These are phyloP conservation scores for Phalanger gymnotis DNA, from an alignment of 2,797 vertebrate genomes.

Conservation along the genomic window DNA sequence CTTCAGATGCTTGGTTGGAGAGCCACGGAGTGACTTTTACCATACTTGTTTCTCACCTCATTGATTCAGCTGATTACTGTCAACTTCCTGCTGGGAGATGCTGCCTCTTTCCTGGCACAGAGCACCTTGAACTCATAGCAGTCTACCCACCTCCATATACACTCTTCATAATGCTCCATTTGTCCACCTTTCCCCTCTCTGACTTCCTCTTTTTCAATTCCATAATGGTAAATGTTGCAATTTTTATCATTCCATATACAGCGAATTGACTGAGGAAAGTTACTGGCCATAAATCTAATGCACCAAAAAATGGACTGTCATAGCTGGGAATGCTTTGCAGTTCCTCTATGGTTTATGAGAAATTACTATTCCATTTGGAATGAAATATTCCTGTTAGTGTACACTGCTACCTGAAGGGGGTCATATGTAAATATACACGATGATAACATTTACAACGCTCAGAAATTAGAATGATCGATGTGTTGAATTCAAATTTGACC, in stretches of 20 bases:
- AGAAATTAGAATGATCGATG: slow-evolving; percentile 18
- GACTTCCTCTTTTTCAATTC: not conserved
- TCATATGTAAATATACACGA: not conserved
- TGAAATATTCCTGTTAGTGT: not conserved
- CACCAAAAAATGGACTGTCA: not conserved
- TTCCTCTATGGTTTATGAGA: not conserved
- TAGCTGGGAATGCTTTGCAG: not conserved
- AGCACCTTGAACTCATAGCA: not conserved
- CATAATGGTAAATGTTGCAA: not conserved
- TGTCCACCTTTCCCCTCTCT: not conserved
- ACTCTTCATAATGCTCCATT: not conserved
- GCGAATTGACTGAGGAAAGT: not conserved
- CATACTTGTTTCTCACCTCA: not conserved
- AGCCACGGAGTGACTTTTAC: not conserved
- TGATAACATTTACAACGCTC: not conserved
- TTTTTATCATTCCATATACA: not conserved
- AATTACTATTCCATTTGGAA: not conserved
- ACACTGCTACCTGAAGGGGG: not conserved
- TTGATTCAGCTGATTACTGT: not conserved
- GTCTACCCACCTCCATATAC: too few species aligned
- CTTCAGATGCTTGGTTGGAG: not conserved
- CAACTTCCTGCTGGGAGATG: not conserved
- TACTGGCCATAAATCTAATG: not conserved
- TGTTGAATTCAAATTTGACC: not conserved
- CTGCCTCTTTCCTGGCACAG: too few species aligned